phyloP scores from a whole-genome alignment of 2,888 invertebrate species.

The Crioceris asparagi region DNA sequence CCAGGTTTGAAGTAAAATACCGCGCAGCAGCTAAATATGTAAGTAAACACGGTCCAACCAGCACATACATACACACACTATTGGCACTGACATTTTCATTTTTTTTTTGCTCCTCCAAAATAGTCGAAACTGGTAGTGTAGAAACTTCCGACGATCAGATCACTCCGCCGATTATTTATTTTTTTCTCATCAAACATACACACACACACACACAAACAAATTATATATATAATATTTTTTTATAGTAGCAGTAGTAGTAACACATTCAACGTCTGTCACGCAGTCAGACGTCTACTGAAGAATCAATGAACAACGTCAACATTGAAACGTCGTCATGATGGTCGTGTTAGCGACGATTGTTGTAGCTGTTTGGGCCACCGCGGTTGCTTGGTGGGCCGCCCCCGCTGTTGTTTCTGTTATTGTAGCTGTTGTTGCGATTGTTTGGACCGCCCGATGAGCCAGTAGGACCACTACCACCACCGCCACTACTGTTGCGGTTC shows the following conservation, averaged over 20 bases:
- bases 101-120: too few relatives aligned
- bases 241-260: too few relatives aligned
- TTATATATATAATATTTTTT: too few relatives aligned
- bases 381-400: constrained; percentile 44
- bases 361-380: constrained; percentile 38
- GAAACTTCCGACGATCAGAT: too few relatives aligned
- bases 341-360: constrained; percentile 27
- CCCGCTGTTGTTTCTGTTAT: constrained; percentile 26
- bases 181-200: neutral
- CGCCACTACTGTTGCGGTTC: constrained; percentile 31
- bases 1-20: constrained; percentile 23
- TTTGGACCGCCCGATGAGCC: constrained; percentile 26
- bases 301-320: neutral
- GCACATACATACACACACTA: constrained; percentile 26
- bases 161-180: neutral
- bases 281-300: constrained; percentile 12
- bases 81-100: too few relatives aligned
- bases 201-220: too few relatives aligned
- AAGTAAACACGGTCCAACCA: too few relatives aligned
- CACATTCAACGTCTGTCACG: constrained; percentile 13
- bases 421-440: constrained; percentile 31
- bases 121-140: too few relatives aligned
- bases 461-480: constrained; percentile 26
- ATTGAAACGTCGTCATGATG: too few relatives aligned
- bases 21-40: too few relatives aligned